Percentiles rank a stretch among this genome's conserved stretches.
Conservation (phyloP, 2,888 invertebrate species). For the Neoascia interrupta region DNA sequence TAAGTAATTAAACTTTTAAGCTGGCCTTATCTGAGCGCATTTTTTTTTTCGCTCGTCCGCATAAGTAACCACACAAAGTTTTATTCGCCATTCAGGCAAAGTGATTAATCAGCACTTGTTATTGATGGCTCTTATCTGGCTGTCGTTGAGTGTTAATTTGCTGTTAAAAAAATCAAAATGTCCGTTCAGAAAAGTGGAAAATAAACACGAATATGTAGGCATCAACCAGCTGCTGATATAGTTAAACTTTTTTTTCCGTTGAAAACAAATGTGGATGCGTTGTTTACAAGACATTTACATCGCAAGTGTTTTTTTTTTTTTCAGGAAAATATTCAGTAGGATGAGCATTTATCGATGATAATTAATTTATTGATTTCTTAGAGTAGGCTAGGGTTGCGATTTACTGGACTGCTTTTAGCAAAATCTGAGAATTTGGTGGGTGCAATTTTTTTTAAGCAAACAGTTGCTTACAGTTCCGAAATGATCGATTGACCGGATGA, state of each 20-base stretch:
- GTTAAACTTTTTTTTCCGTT: constrained; percentile 9
- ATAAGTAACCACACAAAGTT: not conserved
- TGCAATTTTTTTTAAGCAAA: no score
- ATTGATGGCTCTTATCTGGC: constrained; percentile 44
- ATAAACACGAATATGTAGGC: not conserved
- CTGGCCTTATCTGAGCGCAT: constrained; percentile 27
- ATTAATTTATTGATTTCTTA: constrained; percentile 42
- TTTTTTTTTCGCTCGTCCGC: not conserved
- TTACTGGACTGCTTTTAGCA: no score
- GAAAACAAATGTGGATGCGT: constrained; percentile 32
- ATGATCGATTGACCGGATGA: no score
- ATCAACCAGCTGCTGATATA: constrained; percentile 15
- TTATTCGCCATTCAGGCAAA: constrained; percentile 25
- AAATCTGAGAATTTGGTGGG: no score
- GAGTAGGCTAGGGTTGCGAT: no score
- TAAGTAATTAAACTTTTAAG: constrained; percentile 31
- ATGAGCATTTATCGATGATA: constrained; percentile 19
- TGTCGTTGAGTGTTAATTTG: constrained; percentile 37
- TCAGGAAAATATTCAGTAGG: no score
- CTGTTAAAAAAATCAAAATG: constrained; percentile 60
- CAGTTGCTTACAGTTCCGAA: no score
- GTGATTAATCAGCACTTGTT: constrained; percentile 46
- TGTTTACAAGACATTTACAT: constrained; percentile 62
- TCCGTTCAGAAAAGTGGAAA: constrained; percentile 25
- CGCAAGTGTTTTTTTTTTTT: constrained; percentile 25